These are phyloP conservation scores for Heterodera filipjevi DNA, from an alignment of 2,888 invertebrate species.

Conservation along the genomic window DNA sequence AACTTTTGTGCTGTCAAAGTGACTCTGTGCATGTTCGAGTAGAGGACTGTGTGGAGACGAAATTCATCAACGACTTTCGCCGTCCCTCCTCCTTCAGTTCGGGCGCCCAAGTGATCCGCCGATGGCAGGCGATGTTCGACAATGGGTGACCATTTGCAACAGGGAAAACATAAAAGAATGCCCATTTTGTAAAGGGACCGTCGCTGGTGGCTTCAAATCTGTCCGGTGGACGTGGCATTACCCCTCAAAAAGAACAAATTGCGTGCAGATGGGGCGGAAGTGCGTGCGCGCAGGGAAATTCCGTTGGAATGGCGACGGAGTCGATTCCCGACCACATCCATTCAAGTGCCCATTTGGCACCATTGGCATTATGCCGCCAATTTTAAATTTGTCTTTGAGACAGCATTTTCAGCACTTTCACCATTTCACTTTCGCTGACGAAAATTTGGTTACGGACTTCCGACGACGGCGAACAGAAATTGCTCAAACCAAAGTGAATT, in stretches of 20 bases:
- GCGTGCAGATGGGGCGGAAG: conserved; percentile 39
- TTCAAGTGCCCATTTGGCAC: conserved; percentile 15
- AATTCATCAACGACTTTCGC: conserved; percentile 50
- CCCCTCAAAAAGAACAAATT: conserved; percentile 36
- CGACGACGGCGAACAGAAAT: not conserved
- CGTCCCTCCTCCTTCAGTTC: conserved; percentile 50
- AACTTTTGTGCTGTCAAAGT: conserved; percentile 46
- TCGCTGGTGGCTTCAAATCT: conserved; percentile 51
- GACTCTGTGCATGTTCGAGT: conserved; percentile 40
- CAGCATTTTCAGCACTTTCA: not conserved
- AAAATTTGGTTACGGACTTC: not conserved
- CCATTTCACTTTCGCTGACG: conserved; percentile 1
- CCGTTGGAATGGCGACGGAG: conserved; percentile 49
- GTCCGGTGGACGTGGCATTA: conserved; percentile 45
- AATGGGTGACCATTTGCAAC: conserved; percentile 38
- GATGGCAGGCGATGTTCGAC: conserved; percentile 51
- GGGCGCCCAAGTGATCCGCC: conserved; percentile 45
- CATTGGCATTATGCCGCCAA: not conserved
- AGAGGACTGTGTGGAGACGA: conserved; percentile 50
- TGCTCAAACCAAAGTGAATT: conserved; percentile 1
- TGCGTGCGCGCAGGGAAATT: conserved; percentile 47
- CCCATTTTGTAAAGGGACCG: conserved; percentile 37
- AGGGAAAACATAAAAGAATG: not conserved
- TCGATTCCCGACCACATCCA: conserved; percentile 41
- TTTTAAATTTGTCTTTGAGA: not conserved